Base-by-base conservation (phyloP, 2,888 invertebrate genomes). In the Cephus runcator region DNA sequence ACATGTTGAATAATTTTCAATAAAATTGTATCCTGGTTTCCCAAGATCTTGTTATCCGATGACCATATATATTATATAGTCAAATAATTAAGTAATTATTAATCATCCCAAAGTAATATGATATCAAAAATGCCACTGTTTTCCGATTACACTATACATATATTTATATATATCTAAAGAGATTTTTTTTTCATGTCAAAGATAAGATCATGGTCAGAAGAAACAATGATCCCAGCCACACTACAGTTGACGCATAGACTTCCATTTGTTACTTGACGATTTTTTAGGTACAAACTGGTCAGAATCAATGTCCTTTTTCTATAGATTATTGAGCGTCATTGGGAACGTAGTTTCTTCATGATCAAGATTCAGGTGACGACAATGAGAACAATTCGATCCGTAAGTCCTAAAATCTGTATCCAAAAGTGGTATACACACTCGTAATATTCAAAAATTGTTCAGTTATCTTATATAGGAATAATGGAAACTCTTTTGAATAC, bases 131-230 rank as follows among this genome's bases (percentile, higher is more conserved):
- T 83, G 73, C 74, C 78, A 77, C 76, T 81, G 80, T 40, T 78
- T 76, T 77, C 75, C 79, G 76, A 80, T 80, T 56, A 81, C 69
- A 81, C 81, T 85, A 84, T 84, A 85, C 84, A 86, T 83, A 83
- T 76, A 81, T 83, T 82, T 82, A 84, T 84, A 85, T 83, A 86
- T 83, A 82, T 82, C 81, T 80, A 85, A 83, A 87, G 83, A 87
- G 81, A 85, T 81, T 83, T 83, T 71, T 33, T 83, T 71, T 84
- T 83, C 79, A 35, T 80, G 81, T 81, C 82, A 82, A 79, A 77
- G 75, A 56, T 83, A 78, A 79, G 75, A 78, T 68, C 34, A 35
- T 75, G 40, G 36, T 74, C 36, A 30, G 74, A 34, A 35, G 74
- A 34, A 74, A 34, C 74, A 34, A 56, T 56, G 56, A 56, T 56